These are phyloP conservation scores for Toxonevra muliebris DNA, from an alignment of 2,888 invertebrate genomes.

Conservation along the genomic window DNA sequence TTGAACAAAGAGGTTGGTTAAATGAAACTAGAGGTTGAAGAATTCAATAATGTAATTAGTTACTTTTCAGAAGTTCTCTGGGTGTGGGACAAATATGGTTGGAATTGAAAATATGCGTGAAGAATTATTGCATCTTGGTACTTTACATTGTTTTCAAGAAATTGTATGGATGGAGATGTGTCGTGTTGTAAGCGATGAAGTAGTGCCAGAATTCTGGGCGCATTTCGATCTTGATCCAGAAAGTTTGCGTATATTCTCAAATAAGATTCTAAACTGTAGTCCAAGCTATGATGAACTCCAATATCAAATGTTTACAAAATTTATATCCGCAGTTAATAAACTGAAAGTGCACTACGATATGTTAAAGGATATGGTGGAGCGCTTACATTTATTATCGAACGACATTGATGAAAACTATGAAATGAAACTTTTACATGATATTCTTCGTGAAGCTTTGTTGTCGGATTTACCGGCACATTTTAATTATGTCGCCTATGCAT, in stretches of 20 bases:
- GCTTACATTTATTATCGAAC: conserved; percentile 45
- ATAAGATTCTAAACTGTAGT: conserved; percentile 23
- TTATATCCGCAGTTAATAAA: conserved; percentile 56
- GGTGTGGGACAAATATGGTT: not conserved
- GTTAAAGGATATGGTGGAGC: conserved; percentile 46
- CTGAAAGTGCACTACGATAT: conserved; percentile 52
- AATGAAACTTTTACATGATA: conserved; percentile 31
- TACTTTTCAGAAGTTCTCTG: not conserved
- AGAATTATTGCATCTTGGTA: conserved; percentile 41
- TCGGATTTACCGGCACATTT: conserved; percentile 78
- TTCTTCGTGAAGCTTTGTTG: conserved; percentile 65
- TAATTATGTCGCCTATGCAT: conserved; percentile 75
- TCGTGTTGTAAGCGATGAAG: conserved; percentile 50
- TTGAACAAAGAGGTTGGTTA: conserved; percentile 50
- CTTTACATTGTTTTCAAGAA: conserved; percentile 49
- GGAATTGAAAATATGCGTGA: conserved; percentile 22
- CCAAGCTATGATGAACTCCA: conserved; percentile 37
- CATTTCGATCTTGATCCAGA: conserved; percentile 44
- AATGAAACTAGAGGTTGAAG: no score
- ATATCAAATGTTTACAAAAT: conserved; percentile 51
- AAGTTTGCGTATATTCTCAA: conserved; percentile 23
- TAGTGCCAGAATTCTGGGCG: conserved; percentile 61
- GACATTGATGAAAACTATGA: conserved; percentile 37
- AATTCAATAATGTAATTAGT: not conserved
- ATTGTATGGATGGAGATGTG: conserved; percentile 56